A percentile compares a stretch with the other conserved stretches of the same genome.
These are phyloP conservation scores for Pyrgilauda ruficollis DNA, from an alignment of 2,113 vertebrate genomes.

Conservation along the genomic window DNA sequence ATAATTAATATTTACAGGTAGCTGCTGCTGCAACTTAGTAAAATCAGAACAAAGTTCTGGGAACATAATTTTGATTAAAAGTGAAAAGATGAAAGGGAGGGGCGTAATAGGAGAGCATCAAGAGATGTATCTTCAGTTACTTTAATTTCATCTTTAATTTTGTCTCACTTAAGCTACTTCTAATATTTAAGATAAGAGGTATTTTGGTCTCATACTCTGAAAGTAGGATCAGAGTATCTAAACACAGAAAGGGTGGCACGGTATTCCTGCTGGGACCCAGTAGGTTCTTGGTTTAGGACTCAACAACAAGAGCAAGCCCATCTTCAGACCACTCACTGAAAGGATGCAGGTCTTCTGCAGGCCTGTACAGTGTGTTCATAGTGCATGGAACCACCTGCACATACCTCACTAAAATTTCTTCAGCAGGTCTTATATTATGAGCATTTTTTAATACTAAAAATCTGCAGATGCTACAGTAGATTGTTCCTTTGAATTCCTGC, in stretches of 20 bases:
- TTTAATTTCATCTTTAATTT: background rate
- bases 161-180: background rate
- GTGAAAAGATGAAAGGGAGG: background rate
- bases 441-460: background rate
- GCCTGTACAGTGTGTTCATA: too few species aligned
- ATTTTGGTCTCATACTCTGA: background rate
- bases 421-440: background rate
- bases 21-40: background rate
- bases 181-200: background rate
- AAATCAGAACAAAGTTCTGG: background rate
- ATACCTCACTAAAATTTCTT: background rate
- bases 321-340: background rate
- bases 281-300: background rate
- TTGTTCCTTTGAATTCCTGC: background rate
- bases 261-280: background rate
- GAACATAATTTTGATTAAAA: background rate
- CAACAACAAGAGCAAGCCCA: background rate
- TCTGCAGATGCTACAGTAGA: background rate
- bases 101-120: fast-evolving
- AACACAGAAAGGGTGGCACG: background rate
- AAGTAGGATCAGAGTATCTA: background rate
- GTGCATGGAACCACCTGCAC: background rate
- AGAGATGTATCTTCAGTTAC: background rate
- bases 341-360: background rate
- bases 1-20: background rate